Evolutionary conservation across 2,113 vertebrate species (phyloP).

Genomic region (Dicrurus megarhynchus): DNA sequence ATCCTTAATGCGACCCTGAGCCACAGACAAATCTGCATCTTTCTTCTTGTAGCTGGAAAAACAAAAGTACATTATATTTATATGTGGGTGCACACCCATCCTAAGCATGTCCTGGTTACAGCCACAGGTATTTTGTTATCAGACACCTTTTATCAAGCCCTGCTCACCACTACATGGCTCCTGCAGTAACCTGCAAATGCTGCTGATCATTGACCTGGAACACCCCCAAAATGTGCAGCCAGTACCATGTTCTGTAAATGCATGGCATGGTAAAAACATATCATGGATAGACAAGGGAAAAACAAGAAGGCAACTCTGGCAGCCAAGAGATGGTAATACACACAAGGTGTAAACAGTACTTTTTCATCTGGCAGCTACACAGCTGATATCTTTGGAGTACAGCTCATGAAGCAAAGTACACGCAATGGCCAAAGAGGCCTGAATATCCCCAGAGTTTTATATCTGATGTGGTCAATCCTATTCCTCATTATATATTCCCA

Average conservation of each 20-base stretch:
- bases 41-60: slow-evolving; percentile 87
- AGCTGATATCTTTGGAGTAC: not conserved
- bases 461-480: not conserved
- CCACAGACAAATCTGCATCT: slow-evolving; percentile 82
- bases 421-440: not conserved
- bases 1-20: slow-evolving; percentile 82
- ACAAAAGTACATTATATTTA: not conserved
- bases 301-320: not conserved
- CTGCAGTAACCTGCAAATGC: not conserved
- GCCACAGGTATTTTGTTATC: not conserved
- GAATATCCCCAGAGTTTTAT: not conserved
- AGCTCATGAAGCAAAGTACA: not conserved
- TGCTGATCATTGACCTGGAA: not conserved
- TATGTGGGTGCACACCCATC: fast-evolving
- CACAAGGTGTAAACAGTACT: not conserved
- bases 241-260: not conserved
- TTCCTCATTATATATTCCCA: not conserved
- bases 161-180: not conserved
- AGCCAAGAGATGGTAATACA: not conserved
- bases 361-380: not conserved
- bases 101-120: not conserved
- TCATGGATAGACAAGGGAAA: not conserved
- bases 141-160: not conserved
- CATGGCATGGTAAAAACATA: not conserved
- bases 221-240: not conserved